Percentiles rank a stretch among this genome's conserved stretches.
Evolutionary conservation across 2,797 vertebrate genomes (phyloP).

Genomic region (Eleutherodactylus coqui): DNA sequence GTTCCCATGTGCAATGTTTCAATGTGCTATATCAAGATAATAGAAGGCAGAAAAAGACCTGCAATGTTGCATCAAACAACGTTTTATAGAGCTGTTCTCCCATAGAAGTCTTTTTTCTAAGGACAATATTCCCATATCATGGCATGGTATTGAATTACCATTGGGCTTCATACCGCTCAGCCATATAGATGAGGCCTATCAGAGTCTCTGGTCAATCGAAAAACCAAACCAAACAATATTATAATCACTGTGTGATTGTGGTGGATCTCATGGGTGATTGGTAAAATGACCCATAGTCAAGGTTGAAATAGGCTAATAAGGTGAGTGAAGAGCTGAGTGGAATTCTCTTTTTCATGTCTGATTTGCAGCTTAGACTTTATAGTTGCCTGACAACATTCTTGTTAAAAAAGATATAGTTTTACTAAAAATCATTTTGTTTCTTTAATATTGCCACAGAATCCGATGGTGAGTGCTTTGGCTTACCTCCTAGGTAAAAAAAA

Average conservation of each 20-base stretch:
- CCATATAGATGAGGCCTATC: no score
- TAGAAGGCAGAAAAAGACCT: no score
- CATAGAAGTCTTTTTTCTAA: no score
- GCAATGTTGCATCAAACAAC: no score
- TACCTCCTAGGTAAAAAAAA: slow-evolving; percentile 56
- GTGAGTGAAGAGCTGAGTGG: not conserved
- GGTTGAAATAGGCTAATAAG: no score
- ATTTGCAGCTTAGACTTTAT: not conserved
- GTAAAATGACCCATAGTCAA: not conserved
- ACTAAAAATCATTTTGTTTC: slow-evolving; percentile 67
- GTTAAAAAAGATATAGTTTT: slow-evolving; percentile 5
- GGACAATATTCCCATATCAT: no score
- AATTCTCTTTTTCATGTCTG: not conserved
- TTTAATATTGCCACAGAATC: slow-evolving; percentile 70
- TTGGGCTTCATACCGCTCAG: no score
- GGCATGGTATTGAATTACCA: no score
- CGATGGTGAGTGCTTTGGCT: slow-evolving; percentile 77
- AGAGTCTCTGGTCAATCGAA: no score
- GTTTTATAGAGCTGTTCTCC: no score
- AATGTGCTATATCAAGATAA: no score
- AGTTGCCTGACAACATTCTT: not conserved
- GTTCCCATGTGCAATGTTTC: no score
- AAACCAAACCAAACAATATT: not conserved
- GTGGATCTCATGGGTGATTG: not conserved
- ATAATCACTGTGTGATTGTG: not conserved